These are phyloP conservation scores for Drosophila persimilis DNA, from an alignment of 1,140 invertebrate species.

Conservation along the genomic window DNA sequence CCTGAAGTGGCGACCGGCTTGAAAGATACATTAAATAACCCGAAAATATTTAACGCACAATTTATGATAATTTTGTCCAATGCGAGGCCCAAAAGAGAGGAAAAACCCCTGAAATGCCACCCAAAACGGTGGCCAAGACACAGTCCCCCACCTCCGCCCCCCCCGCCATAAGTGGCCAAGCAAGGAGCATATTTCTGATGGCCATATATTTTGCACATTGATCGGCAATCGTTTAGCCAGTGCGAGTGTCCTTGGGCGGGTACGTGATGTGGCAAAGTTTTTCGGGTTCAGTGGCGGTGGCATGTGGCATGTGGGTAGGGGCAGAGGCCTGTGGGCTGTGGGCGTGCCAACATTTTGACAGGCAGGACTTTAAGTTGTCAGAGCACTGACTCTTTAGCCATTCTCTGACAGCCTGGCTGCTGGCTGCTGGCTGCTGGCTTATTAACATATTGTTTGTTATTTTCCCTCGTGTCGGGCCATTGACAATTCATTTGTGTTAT, in stretches of 20 bases:
- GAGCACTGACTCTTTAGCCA: constrained; percentile 61
- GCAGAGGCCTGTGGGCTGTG: not conserved
- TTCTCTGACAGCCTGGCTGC: constrained; percentile 15
- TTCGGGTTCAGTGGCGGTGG: constrained; percentile 40
- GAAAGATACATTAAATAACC: constrained; percentile 24
- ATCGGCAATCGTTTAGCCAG: constrained; percentile 62
- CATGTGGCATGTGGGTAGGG: not conserved
- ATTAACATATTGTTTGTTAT: constrained; percentile 72
- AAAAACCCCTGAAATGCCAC: too few relatives aligned
- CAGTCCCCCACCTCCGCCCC: too few relatives aligned
- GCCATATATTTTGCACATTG: constrained; percentile 68
- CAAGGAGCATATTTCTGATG: constrained; percentile 61
- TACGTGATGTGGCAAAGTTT: constrained; percentile 68
- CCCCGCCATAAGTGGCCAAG: constrained; percentile 17
- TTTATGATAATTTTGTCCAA: constrained; percentile 70
- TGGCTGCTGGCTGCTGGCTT: constrained; percentile 17
- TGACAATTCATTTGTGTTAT: constrained; percentile 75
- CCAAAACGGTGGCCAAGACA: too few relatives aligned
- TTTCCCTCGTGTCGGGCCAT: constrained; percentile 57
- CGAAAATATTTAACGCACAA: constrained; percentile 66
- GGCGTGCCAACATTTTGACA: constrained; percentile 67
- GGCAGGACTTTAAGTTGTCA: constrained; percentile 76
- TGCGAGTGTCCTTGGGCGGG: constrained; percentile 18
- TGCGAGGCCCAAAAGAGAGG: too few relatives aligned
- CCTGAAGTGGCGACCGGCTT: constrained; percentile 7